These are phyloP conservation scores for Lucinisca nassula DNA, from an alignment of 2,888 invertebrate genomes.

Conservation along the genomic window DNA sequence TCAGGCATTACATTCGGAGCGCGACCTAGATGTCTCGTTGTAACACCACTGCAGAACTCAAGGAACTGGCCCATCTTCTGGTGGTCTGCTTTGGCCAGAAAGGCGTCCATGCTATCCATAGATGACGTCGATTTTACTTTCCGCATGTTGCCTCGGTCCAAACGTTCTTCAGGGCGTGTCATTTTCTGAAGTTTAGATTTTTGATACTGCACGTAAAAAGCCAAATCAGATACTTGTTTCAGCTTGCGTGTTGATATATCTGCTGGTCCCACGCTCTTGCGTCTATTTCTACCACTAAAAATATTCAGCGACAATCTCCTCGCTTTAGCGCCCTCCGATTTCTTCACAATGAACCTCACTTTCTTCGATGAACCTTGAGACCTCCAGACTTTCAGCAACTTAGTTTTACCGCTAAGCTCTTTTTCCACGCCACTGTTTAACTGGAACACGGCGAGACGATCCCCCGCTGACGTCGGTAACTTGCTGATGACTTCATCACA, in stretches of 20 bases:
- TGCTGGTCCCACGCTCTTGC: neutral
- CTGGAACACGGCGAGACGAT: slow-evolving; percentile 47
- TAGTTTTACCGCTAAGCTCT: slow-evolving; percentile 48
- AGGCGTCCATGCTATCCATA: slow-evolving; percentile 50
- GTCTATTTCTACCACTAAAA: slow-evolving; percentile 20
- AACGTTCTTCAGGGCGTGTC: neutral
- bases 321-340: slow-evolving; percentile 34
- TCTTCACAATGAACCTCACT: slow-evolving; percentile 44
- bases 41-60: slow-evolving; percentile 43
- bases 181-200: slow-evolving; percentile 40
- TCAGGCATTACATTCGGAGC: neutral
- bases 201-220: slow-evolving; percentile 47
- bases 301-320: slow-evolving; percentile 23
- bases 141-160: slow-evolving; percentile 25
- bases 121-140: slow-evolving; percentile 36
- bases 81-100: slow-evolving; percentile 47
- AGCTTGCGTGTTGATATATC: slow-evolving; percentile 17
- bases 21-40: slow-evolving; percentile 3
- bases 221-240: slow-evolving; percentile 58
- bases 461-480: no score
- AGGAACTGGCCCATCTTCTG: slow-evolving; percentile 50
- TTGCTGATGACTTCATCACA: no score
- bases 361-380: slow-evolving; percentile 48
- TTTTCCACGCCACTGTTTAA: slow-evolving; percentile 48
- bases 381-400: slow-evolving; percentile 57